A percentile compares a stretch with the other conserved stretches of the same genome.
Conservation (phyloP, 2,888 invertebrate species). For the Sialis fuliginosa region DNA sequence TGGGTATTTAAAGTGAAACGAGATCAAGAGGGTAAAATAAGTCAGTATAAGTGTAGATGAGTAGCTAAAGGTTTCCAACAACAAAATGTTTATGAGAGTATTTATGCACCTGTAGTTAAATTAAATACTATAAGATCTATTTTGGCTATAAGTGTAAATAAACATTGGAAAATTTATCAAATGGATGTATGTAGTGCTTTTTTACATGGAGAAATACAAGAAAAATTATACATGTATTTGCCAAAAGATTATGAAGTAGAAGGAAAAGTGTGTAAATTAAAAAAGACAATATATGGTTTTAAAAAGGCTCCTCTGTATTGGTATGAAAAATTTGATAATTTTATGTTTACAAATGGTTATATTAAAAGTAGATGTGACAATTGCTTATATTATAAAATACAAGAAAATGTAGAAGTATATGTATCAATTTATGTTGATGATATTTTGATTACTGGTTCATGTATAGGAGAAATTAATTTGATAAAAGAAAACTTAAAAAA, state of each 20-base stretch:
- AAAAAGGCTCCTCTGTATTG: constrained; percentile 6
- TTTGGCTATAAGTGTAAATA: constrained; percentile 4
- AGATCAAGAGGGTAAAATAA: constrained; percentile 2
- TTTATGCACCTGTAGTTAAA: constrained; percentile 6
- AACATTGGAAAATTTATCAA: constrained; percentile 5
- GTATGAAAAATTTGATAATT: constrained; percentile 6
- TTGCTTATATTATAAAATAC: neutral
- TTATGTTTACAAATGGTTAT: constrained; percentile 5
- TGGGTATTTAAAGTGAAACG: neutral
- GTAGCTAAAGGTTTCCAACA: constrained; percentile 5
- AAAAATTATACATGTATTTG: constrained; percentile 1
- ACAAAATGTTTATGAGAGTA: constrained; percentile 1
- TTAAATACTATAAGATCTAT: constrained; percentile 3
- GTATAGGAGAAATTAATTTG: constrained; percentile 2
- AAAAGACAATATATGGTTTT: constrained; percentile 5
- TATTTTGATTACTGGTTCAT: constrained; percentile 5
- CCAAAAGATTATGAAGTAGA: constrained; percentile 4
- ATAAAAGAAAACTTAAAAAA: constrained; percentile 4
- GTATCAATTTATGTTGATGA: too few relatives aligned
- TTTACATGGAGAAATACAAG: neutral
- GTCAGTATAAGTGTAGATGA: constrained; percentile 4
- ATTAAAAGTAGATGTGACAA: constrained; percentile 4
- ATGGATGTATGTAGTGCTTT: constrained; percentile 1
- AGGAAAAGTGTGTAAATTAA: constrained; percentile 4
- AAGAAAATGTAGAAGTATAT: constrained; percentile 4